Evolutionary conservation across 2,113 vertebrate species (phyloP).

Genomic region (Hyaena hyaena): DNA sequence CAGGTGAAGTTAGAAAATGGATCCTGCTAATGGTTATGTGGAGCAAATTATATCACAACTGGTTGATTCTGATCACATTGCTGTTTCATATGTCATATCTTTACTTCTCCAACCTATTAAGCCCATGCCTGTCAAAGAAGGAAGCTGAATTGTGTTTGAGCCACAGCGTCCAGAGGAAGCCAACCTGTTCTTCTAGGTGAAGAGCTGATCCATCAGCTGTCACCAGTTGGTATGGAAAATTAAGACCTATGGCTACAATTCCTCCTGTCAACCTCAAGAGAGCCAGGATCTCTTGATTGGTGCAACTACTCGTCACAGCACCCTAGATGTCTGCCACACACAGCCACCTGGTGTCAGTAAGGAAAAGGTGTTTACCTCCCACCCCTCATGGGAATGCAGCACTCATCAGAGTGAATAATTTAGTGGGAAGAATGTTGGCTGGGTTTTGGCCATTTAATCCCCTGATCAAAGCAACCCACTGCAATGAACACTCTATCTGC

Average conservation of each 20-base stretch:
- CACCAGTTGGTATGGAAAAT: not conserved
- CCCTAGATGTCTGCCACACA: not conserved
- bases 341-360: rapidly evolving
- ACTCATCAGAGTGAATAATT: not conserved
- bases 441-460: not conserved
- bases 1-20: not conserved
- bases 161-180: not conserved
- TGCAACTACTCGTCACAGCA: not conserved
- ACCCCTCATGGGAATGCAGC: not conserved
- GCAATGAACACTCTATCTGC: not conserved
- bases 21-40: not conserved
- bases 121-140: not conserved
- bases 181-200: not conserved
- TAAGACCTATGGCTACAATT: not conserved
- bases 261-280: not conserved
- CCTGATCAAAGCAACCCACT: not conserved
- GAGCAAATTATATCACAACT: not conserved
- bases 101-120: not conserved
- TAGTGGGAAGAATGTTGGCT: not conserved
- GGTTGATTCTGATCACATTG: not conserved
- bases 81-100: not conserved
- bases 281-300: not conserved
- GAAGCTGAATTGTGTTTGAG: not conserved
- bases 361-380: not conserved
- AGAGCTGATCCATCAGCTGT: not conserved